Percentiles rank a stretch among this genome's conserved stretches.
Conservation (phyloP, 2,797 vertebrate species). For the Melanotaenia pygmaea region DNA sequence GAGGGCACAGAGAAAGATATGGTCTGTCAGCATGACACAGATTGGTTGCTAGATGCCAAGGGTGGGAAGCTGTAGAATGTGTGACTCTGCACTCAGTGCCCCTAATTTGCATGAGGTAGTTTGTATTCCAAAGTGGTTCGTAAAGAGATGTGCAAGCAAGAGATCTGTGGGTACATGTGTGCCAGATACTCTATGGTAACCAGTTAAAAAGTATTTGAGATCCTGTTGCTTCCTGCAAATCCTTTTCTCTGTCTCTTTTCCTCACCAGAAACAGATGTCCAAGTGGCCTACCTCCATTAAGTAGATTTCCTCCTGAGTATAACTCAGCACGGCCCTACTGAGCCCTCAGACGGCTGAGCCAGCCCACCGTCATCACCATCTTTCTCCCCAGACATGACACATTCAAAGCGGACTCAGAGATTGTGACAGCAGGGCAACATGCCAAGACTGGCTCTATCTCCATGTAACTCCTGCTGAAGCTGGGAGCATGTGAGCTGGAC, state of each 20-base stretch:
- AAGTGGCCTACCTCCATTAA: conserved; percentile 77
- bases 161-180: conserved; percentile 31
- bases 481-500: conserved; percentile 62
- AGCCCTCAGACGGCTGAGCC: conserved; percentile 67
- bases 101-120: conserved; percentile 69
- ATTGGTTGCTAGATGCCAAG: conserved; percentile 63
- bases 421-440: conserved; percentile 71
- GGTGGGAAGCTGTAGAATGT: conserved; percentile 54
- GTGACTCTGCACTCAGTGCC: conserved; percentile 63
- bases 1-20: conserved; percentile 65
- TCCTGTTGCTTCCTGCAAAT: conserved; percentile 40
- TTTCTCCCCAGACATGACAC: conserved; percentile 62
- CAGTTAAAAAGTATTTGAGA: conserved; percentile 40
- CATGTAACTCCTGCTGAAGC: conserved; percentile 73
- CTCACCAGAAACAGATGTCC: conserved; percentile 80
- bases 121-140: conserved; percentile 66
- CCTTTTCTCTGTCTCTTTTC: conserved; percentile 32
- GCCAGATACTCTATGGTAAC: conserved; percentile 37
- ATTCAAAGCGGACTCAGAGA: conserved; percentile 52
- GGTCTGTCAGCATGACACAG: conserved; percentile 71
- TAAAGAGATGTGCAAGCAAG: conserved; percentile 41
- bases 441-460: conserved; percentile 72
- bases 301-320: conserved; percentile 64
- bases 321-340: conserved; percentile 70
- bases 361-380: conserved; percentile 61